Evolutionary conservation across 2,113 vertebrate genomes (phyloP).

Genomic region (Tupaia chinensis): DNA sequence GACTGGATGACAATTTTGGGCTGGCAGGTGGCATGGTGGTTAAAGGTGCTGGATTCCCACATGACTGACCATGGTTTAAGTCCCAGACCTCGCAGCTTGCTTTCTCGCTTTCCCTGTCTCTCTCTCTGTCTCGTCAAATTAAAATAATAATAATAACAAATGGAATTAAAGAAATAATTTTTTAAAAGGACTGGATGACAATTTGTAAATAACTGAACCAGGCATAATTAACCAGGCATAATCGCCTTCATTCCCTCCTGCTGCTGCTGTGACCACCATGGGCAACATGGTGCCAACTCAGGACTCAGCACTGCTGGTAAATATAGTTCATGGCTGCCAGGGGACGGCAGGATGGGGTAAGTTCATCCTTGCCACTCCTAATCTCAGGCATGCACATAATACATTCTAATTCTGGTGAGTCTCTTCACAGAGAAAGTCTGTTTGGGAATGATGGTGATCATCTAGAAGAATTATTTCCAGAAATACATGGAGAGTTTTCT

Average conservation of each 20-base stretch:
- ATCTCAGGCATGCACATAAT: not conserved
- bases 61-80: too few relatives aligned
- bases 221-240: not conserved
- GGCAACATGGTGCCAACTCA: not conserved
- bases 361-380: not conserved
- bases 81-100: too few relatives aligned
- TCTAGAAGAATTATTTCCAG: not conserved
- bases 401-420: not conserved
- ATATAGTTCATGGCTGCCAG: not conserved
- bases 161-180: too few relatives aligned
- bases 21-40: too few relatives aligned
- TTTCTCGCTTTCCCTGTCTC: too few relatives aligned
- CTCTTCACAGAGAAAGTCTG: not conserved
- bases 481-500: not conserved
- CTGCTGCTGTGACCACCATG: not conserved
- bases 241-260: not conserved
- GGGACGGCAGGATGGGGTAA: not conserved
- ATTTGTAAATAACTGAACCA: not conserved
- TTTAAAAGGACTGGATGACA: not conserved
- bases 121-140: too few relatives aligned
- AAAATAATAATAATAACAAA: too few relatives aligned
- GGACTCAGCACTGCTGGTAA: not conserved
- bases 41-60: too few relatives aligned
- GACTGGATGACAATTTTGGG: too few relatives aligned
- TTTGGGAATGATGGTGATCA: not conserved